phyloP scores from a whole-genome alignment of 2,113 vertebrate genomes.

The Hemichromis elongatus region DNA sequence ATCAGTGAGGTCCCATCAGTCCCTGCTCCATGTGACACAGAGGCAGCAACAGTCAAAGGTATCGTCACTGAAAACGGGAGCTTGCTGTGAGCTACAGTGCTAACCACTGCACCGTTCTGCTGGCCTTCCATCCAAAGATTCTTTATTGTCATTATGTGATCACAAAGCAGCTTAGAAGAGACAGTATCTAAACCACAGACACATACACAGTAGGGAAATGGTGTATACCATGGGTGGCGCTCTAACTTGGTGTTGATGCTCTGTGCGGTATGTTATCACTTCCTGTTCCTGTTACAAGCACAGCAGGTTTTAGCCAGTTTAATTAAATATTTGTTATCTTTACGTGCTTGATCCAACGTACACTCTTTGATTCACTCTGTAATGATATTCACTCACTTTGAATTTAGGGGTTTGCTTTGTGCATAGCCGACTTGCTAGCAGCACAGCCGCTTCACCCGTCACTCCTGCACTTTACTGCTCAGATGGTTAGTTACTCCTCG shows the following conservation, averaged over 20 bases:
- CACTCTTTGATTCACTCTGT: too few relatives aligned
- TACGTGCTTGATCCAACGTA: neutral
- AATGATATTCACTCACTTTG: too few relatives aligned
- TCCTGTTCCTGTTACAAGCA: neutral
- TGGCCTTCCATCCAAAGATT: neutral
- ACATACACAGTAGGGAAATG: neutral
- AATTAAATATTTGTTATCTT: neutral
- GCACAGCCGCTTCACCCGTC: neutral
- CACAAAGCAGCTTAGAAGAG: neutral
- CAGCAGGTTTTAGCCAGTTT: neutral
- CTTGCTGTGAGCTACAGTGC: neutral
- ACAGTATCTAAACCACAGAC: neutral
- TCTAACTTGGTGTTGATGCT: neutral
- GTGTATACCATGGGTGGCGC: neutral
- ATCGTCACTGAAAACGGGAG: neutral
- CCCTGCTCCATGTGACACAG: slow-evolving; percentile 80
- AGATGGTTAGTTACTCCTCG: neutral
- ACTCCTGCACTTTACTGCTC: neutral
- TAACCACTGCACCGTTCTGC: neutral
- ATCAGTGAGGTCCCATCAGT: slow-evolving; percentile 82
- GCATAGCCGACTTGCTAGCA: neutral
- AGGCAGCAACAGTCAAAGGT: slow-evolving; percentile 49
- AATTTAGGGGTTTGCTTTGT: too few relatives aligned
- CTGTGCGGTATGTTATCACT: neutral
- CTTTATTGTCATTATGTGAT: neutral